Evolutionary conservation across 2,888 invertebrate species (phyloP).

Genomic region (Baccha elongata): DNA sequence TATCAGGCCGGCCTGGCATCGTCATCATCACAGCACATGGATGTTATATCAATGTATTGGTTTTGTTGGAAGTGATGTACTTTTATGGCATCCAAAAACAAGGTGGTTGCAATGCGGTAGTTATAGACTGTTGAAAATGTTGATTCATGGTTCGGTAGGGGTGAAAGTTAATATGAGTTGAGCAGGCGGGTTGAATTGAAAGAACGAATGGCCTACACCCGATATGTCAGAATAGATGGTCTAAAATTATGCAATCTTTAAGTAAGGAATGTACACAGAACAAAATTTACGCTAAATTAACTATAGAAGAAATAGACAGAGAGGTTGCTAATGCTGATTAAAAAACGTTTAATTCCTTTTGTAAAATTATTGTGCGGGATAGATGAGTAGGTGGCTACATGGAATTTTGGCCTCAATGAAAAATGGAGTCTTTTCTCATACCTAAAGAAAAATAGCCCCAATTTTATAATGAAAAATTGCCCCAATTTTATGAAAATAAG

Average conservation of each 20-base stretch:
- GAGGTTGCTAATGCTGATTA: no score
- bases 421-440: no score
- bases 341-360: no score
- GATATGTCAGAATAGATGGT: slow-evolving; percentile 8
- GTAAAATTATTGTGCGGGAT: no score
- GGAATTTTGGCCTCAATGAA: no score
- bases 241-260: slow-evolving; percentile 4
- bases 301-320: no score
- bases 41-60: not conserved
- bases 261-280: not conserved
- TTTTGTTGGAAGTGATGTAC: slow-evolving; percentile 13
- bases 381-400: no score
- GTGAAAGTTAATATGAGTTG: not conserved
- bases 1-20: not conserved
- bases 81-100: slow-evolving; percentile 39
- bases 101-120: slow-evolving; percentile 45
- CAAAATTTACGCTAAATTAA: no score
- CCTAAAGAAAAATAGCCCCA: no score
- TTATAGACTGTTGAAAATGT: slow-evolving; percentile 16
- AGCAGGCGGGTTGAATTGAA: slow-evolving; percentile 5
- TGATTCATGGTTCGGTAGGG: slow-evolving; percentile 14
- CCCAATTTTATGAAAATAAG: no score
- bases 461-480: no score
- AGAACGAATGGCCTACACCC: not conserved
- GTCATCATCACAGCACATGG: not conserved